A percentile compares a stretch with the other conserved stretches of the same genome.
phyloP scores from a whole-genome alignment of 2,797 vertebrate genomes.

The Micrastur ruficollis region DNA sequence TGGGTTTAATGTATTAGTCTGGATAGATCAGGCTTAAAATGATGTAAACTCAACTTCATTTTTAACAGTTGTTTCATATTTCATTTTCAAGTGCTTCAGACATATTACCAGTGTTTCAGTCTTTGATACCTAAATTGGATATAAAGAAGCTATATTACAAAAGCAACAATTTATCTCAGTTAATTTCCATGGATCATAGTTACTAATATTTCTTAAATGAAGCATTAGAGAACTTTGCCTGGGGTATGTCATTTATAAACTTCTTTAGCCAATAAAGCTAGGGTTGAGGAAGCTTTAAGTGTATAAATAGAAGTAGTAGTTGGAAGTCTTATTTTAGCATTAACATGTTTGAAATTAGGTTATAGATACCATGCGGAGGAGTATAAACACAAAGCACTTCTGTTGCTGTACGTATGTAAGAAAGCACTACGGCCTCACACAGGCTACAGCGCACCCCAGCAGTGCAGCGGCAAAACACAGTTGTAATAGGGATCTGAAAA shows the following conservation, averaged over 20 bases:
- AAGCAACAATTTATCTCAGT: background rate
- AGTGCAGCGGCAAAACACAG: background rate
- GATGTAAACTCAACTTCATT: background rate
- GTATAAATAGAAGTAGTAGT: slow-evolving; percentile 16
- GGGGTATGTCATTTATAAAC: background rate
- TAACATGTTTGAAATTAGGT: slow-evolving; percentile 12
- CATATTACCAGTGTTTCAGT: background rate
- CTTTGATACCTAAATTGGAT: background rate
- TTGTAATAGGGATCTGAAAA: background rate
- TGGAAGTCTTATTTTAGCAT: slow-evolving; percentile 30
- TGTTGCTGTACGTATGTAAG: background rate
- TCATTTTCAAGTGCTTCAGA: background rate
- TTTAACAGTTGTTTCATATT: background rate
- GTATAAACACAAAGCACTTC: slow-evolving; percentile 18
- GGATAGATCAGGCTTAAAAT: background rate
- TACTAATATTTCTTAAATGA: background rate
- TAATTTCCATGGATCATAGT: background rate
- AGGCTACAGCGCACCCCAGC: background rate
- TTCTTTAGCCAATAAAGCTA: background rate
- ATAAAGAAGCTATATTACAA: background rate
- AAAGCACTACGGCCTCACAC: background rate
- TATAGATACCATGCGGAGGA: background rate
- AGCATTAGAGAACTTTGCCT: background rate
- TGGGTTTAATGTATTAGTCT: background rate
- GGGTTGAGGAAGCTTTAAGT: background rate